These are phyloP conservation scores for Caradrina clavipalpis DNA, from an alignment of 2,888 invertebrate genomes.

Conservation along the genomic window DNA sequence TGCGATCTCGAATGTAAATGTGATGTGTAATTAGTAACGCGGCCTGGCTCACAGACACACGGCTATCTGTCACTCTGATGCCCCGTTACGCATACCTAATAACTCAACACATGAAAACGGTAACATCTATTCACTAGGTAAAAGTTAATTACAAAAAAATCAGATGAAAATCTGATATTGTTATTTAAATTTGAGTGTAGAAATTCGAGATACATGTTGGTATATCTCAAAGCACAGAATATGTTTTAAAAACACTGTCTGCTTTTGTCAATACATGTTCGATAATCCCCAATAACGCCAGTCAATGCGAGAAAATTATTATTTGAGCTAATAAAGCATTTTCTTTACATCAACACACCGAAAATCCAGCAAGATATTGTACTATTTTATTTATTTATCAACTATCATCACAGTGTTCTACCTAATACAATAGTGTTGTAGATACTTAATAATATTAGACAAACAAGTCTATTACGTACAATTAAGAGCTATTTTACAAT, in stretches of 20 bases:
- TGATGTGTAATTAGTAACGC: constrained; percentile 61
- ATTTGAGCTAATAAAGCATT: too few species aligned
- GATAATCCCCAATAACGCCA: neutral
- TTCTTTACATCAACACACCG: too few species aligned
- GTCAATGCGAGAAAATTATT: neutral
- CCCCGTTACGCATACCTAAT: constrained; percentile 21
- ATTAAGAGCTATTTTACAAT: too few species aligned
- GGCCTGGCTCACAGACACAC: constrained; percentile 22
- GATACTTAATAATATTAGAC: too few species aligned
- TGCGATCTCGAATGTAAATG: constrained; percentile 56
- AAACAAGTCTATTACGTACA: too few species aligned
- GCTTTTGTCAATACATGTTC: constrained; percentile 7
- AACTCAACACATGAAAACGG: constrained; percentile 17
- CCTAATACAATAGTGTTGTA: too few species aligned
- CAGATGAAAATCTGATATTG: constrained; percentile 25
- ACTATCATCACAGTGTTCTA: too few species aligned
- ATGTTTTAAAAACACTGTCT: constrained; percentile 36
- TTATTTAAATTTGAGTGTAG: neutral
- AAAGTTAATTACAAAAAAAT: constrained; percentile 7
- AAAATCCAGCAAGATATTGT: too few species aligned
- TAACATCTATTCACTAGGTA: constrained; percentile 7
- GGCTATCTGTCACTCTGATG: constrained; percentile 53
- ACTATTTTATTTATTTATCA: too few species aligned
- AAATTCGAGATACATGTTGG: constrained; percentile 14
- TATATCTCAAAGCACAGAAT: neutral